Evolutionary conservation across 1,140 invertebrate species (phyloP).

Genomic region (Cherax destructor): DNA sequence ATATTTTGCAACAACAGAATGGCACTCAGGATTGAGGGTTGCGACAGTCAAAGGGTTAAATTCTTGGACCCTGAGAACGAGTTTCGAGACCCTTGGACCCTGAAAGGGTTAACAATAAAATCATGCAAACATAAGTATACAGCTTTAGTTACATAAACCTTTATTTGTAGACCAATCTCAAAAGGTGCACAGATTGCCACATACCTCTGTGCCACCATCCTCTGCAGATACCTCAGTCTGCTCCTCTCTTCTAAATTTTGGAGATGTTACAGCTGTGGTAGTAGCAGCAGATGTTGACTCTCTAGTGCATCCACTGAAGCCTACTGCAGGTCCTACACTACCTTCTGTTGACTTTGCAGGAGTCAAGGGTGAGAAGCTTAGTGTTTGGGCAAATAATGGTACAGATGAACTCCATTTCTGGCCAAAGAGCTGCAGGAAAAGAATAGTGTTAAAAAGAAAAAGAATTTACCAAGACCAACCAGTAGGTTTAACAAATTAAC

Average conservation of each 20-base stretch:
- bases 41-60: no score
- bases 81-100: no score
- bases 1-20: no score
- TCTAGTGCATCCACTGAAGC: background rate
- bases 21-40: no score
- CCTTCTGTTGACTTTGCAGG: slow-evolving; percentile 61
- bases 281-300: background rate
- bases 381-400: slow-evolving; percentile 68
- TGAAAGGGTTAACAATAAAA: no score
- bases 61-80: no score
- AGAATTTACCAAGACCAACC: background rate
- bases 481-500: no score
- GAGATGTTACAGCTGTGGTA: background rate
- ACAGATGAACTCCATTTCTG: slow-evolving; percentile 71
- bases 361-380: slow-evolving; percentile 69
- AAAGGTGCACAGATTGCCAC: background rate
- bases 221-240: background rate
- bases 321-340: background rate
- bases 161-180: background rate
- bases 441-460: background rate
- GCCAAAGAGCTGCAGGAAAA: slow-evolving; percentile 60
- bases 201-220: slow-evolving; percentile 42
- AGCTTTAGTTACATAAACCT: no score
- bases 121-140: no score
- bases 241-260: background rate